Percentiles rank a stretch among this genome's conserved stretches.
These are phyloP conservation scores for Stegodyphus dumicola DNA, from an alignment of 1,140 invertebrate species.

Conservation along the genomic window DNA sequence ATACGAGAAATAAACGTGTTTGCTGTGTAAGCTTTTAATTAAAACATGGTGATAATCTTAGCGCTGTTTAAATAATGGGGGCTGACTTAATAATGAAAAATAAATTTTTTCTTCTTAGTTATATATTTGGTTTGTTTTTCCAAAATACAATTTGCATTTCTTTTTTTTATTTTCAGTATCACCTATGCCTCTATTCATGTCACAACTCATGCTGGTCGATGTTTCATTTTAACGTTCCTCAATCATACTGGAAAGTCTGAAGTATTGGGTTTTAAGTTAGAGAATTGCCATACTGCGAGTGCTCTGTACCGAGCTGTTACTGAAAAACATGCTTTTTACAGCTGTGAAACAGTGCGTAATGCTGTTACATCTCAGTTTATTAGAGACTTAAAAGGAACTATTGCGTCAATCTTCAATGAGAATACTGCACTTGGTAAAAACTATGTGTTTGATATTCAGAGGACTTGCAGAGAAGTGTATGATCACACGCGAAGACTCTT, in stretches of 20 bases:
- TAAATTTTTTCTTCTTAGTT: too few species aligned
- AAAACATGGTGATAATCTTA: too few species aligned
- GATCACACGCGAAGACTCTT: constrained; percentile 83
- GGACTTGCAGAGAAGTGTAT: constrained; percentile 87
- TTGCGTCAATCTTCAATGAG: constrained; percentile 90
- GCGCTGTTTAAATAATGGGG: too few species aligned
- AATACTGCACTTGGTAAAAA: constrained; percentile 86
- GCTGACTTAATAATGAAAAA: too few species aligned
- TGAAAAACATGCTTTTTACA: constrained; percentile 91
- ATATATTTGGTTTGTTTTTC: too few species aligned
- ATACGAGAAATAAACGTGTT: too few species aligned
- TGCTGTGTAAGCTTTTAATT: too few species aligned
- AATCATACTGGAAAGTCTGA: constrained; percentile 75
- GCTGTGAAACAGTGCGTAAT: constrained; percentile 87
- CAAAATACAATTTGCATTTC: neutral
- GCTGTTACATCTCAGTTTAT: constrained; percentile 89
- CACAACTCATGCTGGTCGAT: constrained; percentile 79
- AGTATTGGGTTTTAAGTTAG: constrained; percentile 81
- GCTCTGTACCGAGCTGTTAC: constrained; percentile 88
- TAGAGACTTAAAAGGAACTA: constrained; percentile 89
- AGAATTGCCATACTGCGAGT: constrained; percentile 80
- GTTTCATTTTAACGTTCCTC: constrained; percentile 81
- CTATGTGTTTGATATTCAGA: constrained; percentile 88
- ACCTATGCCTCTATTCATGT: constrained; percentile 85
- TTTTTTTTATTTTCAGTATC: constrained; percentile 74